phyloP scores from a whole-genome alignment of 2,888 invertebrate species.

The Amphimallon solstitiale region DNA sequence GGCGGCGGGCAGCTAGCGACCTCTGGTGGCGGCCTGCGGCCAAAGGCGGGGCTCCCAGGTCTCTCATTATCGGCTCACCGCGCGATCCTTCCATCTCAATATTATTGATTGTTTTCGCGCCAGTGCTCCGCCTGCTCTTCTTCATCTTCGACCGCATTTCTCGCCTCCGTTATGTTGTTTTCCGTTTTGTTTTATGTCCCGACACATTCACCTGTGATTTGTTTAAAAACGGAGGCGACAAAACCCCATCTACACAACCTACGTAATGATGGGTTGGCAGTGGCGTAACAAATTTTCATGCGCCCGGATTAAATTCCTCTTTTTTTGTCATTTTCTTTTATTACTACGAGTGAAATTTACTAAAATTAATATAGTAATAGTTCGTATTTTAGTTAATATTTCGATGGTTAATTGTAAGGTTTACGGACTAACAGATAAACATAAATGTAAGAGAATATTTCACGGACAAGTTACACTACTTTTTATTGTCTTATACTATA shows the following conservation, averaged over 20 bases:
- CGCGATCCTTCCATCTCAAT: constrained; percentile 66
- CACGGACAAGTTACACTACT: too few relatives aligned
- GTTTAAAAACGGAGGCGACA: constrained; percentile 54
- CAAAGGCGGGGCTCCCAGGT: constrained; percentile 60
- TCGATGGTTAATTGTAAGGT: too few relatives aligned
- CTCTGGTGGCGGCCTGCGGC: constrained; percentile 62
- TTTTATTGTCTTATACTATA: too few relatives aligned
- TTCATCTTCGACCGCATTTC: constrained; percentile 34
- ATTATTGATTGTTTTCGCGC: constrained; percentile 67
- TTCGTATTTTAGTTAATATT: too few relatives aligned
- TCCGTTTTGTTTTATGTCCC: not conserved
- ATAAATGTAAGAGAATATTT: too few relatives aligned
- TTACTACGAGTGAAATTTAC: too few relatives aligned
- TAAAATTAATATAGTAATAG: too few relatives aligned
- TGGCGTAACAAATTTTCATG: too few relatives aligned
- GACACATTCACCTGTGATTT: constrained; percentile 45
- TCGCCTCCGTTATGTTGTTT: not conserved
- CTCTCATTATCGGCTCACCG: constrained; percentile 70
- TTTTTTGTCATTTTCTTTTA: too few relatives aligned
- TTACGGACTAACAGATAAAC: too few relatives aligned
- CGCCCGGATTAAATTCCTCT: constrained; percentile 22
- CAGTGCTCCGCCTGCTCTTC: constrained; percentile 57
- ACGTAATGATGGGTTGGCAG: too few relatives aligned
- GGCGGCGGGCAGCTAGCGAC: constrained; percentile 47
- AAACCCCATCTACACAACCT: constrained; percentile 38